Evolutionary conservation across 2,888 invertebrate genomes (phyloP), one percentile per base, ranked within the genome.

Genomic region (Asteroscopus sphinx): DNA sequence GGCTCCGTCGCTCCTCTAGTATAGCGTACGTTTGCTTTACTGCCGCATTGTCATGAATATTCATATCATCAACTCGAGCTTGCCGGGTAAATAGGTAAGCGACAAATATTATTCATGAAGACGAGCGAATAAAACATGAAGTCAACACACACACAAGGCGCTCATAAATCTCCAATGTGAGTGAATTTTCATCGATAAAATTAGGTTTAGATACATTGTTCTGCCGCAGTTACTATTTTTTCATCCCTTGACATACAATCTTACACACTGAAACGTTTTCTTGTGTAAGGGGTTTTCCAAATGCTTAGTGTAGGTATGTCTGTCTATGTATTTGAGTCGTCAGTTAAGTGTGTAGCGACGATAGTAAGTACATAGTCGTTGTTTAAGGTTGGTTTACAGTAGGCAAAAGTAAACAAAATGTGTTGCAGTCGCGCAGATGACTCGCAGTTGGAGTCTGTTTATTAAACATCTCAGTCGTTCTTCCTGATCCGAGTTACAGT

Each of bases 391-490:
- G 51, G 71, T 73, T 73, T 73, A 77, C 68, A 71, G 49, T 71
- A 71, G 67, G 52, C 47, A 57, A 77, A 76, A 60, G 68, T 80
- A 86, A 88, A 85, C 87, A 86, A 74, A n/a, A 80, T 75, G 77
- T 78, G 74, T 69, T 76, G 71, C 78, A 80, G 71, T 63, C 74
- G 80, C 67, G 78, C 86, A 89, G 80, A 88, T 89, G 89, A 82
- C 75, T 81, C 73, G 80, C 83, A 85, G 80, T 82, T 79, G 82
- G 65, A 75, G 73, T 80, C 72, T 90, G 88, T 91, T 90, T 90
- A 82, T 60, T 85, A 91, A 92, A 91, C 88, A 88, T 73, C 56
- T 52, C 49, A 76, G 68, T 77, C 82, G 83, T 81, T 81, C 83
- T 82, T 68, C 77, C 73, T 76, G 73, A 58, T 65, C 37, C 45